phyloP scores from a whole-genome alignment of 2,797 vertebrate genomes.

The Diglossa cyanea region DNA sequence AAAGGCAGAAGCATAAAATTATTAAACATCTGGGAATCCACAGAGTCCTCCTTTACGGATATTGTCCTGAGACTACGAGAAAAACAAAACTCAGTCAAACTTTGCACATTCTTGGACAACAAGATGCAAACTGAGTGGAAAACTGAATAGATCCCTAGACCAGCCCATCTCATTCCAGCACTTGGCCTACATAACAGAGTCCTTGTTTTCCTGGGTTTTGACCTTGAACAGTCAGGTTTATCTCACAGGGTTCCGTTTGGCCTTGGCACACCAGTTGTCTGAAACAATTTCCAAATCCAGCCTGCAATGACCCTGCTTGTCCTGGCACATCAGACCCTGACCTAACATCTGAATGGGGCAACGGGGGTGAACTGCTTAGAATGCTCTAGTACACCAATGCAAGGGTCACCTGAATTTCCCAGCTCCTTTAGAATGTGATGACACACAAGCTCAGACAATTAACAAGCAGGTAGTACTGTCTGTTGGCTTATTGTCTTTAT shows the following conservation, averaged over 20 bases:
- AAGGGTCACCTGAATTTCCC: slow-evolving; percentile 21
- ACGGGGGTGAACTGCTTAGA: neutral
- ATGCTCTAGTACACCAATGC: neutral
- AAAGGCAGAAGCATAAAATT: neutral
- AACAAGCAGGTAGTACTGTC: neutral
- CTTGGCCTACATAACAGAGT: neutral
- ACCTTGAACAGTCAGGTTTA: slow-evolving; percentile 18
- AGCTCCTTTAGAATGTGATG: neutral
- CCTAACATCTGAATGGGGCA: neutral
- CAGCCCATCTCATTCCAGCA: neutral
- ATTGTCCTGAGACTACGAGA: neutral
- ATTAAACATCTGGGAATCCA: neutral
- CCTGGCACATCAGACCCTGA: slow-evolving; percentile 15
- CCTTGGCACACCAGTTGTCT: slow-evolving; percentile 30
- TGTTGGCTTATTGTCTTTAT: neutral
- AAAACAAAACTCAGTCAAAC: neutral
- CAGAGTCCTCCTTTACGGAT: neutral
- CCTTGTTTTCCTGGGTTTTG: neutral
- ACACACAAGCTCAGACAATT: neutral
- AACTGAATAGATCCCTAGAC: neutral
- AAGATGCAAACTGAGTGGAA: neutral
- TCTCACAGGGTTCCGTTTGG: neutral
- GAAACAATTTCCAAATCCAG: slow-evolving; percentile 50
- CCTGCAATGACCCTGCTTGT: slow-evolving; percentile 37
- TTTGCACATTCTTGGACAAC: neutral